Evolutionary conservation across 2,888 invertebrate species (phyloP).

Genomic region (Scaptomyza caliginosa): DNA sequence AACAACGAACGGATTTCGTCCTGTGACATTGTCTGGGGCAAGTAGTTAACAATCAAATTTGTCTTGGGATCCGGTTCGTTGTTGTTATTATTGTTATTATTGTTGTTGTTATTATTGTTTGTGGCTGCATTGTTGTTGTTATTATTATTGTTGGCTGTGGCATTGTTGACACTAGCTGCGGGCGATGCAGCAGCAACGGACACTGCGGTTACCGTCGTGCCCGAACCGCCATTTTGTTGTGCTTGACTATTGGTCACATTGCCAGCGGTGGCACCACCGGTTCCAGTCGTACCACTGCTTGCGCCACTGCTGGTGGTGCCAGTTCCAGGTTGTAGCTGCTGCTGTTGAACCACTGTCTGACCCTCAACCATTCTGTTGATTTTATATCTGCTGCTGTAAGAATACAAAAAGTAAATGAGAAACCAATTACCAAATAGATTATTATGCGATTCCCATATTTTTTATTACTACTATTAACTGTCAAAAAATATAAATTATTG

Average conservation of each 20-base stretch:
- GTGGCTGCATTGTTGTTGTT: conserved; percentile 65
- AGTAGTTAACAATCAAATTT: conserved; percentile 97
- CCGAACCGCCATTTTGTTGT: conserved; percentile 71
- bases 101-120: conserved; percentile 86
- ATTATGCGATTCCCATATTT: no score
- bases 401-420: no score
- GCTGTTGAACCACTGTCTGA: conserved; percentile 88
- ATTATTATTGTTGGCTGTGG: conserved; percentile 46
- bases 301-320: conserved; percentile 44
- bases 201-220: conserved; percentile 44
- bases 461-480: no score
- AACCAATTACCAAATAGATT: neutral
- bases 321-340: conserved; percentile 67
- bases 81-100: conserved; percentile 75
- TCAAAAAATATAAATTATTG: no score
- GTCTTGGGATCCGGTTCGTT: conserved; percentile 92
- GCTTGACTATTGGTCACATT: conserved; percentile 87
- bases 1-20: conserved; percentile 97
- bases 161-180: conserved; percentile 83
- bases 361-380: conserved; percentile 86
- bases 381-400: conserved; percentile 47
- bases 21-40: conserved; percentile 97
- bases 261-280: conserved; percentile 37
- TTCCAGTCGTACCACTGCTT: conserved; percentile 21
- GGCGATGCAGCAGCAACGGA: conserved; percentile 38